Evolutionary conservation across 2,888 invertebrate genomes (phyloP).

Genomic region (Nomada fabriciana): DNA sequence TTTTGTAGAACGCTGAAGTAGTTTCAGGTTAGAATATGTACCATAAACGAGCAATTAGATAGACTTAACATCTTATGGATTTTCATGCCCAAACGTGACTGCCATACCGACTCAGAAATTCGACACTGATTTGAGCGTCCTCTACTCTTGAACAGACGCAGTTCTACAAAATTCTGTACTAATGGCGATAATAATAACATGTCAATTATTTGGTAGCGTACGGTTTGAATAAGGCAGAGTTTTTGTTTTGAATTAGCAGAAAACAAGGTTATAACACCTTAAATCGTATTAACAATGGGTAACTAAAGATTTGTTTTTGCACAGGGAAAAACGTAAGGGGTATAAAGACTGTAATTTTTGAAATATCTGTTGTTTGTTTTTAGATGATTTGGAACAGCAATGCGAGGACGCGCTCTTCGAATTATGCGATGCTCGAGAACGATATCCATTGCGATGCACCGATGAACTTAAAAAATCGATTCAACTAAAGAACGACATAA

Average conservation of each 20-base stretch:
- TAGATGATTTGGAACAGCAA: constrained; percentile 74
- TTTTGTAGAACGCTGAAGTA: background rate
- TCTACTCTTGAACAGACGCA: too few relatives aligned
- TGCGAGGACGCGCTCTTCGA: constrained; percentile 78
- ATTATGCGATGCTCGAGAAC: constrained; percentile 77
- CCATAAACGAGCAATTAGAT: too few relatives aligned
- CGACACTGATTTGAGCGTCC: too few relatives aligned
- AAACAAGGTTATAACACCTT: background rate
- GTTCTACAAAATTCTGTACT: too few relatives aligned
- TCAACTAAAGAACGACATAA: constrained; percentile 68
- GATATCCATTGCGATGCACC: constrained; percentile 74
- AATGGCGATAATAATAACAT: background rate
- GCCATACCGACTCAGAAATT: too few relatives aligned
- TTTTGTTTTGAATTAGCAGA: background rate
- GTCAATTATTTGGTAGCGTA: background rate
- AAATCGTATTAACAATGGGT: constrained; percentile 1
- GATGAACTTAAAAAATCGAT: constrained; percentile 73
- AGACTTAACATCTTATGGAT: too few relatives aligned
- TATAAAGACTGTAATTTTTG: too few relatives aligned
- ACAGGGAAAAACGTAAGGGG: too few relatives aligned
- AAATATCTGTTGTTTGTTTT: constrained; percentile 22
- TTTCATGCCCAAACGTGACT: too few relatives aligned
- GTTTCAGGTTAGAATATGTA: constrained; percentile 5
- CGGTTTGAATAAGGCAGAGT: background rate
- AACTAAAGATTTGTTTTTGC: too few relatives aligned